Percentiles rank a stretch among this genome's conserved stretches.
Conservation (phyloP, 2,888 invertebrate genomes). For the Leptinotarsa peninsularis region DNA sequence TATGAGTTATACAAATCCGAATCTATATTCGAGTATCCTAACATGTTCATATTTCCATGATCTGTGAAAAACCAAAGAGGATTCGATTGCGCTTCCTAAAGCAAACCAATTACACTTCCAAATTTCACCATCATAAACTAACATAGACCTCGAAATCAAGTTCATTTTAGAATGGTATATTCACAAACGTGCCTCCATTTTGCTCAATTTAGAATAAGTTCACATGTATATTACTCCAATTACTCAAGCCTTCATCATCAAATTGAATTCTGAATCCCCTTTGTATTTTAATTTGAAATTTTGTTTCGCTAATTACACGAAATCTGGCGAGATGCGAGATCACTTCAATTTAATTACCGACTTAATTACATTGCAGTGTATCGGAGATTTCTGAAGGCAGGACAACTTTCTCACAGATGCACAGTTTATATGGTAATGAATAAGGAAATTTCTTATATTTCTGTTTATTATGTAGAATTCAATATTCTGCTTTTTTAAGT, state of each 20-base stretch:
- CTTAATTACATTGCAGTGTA: conserved; percentile 1
- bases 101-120: no score
- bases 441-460: no score
- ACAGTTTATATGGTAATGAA: background rate
- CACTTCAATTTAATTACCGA: conserved; percentile 12
- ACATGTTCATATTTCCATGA: no score
- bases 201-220: background rate
- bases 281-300: conserved; percentile 13
- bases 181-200: background rate
- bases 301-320: background rate
- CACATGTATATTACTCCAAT: conserved; percentile 5
- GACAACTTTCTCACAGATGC: background rate
- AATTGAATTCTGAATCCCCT: conserved; percentile 5
- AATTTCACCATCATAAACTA: background rate
- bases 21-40: no score
- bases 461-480: no score
- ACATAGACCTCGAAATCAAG: background rate
- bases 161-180: background rate
- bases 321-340: conserved; percentile 4
- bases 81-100: no score
- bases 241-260: conserved; percentile 8
- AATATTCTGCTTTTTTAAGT: no score
- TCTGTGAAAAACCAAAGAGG: no score
- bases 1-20: no score
- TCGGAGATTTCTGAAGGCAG: background rate